Evolutionary conservation across 2,888 invertebrate genomes (phyloP).

Genomic region (Acholoe squamosa): DNA sequence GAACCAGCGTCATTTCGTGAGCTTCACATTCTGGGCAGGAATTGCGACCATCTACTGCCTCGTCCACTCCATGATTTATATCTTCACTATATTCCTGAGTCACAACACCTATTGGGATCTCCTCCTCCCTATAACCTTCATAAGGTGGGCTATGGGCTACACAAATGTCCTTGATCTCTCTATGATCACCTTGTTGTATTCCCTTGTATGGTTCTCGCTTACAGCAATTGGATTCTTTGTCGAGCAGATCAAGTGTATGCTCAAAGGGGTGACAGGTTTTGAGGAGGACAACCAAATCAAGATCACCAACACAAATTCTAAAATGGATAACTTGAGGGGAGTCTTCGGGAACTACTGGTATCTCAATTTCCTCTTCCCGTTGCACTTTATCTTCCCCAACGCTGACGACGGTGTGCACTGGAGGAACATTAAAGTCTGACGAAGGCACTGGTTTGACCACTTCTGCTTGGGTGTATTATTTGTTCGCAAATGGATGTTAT

Average conservation of each 20-base stretch:
- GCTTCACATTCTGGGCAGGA: slow-evolving; percentile 77
- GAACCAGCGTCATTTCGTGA: slow-evolving; percentile 79
- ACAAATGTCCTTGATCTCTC: slow-evolving; percentile 66
- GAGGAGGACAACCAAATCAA: slow-evolving; percentile 75
- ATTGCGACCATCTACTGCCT: slow-evolving; percentile 73
- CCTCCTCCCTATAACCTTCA: slow-evolving; percentile 73
- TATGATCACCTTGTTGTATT: slow-evolving; percentile 73
- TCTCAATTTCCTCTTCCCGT: slow-evolving; percentile 76
- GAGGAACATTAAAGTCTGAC: slow-evolving; percentile 69
- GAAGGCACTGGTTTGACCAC: not conserved
- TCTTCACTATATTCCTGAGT: slow-evolving; percentile 55
- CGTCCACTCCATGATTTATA: slow-evolving; percentile 67
- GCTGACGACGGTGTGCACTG: slow-evolving; percentile 77
- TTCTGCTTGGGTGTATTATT: not conserved
- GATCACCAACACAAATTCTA: slow-evolving; percentile 71
- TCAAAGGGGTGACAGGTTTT: slow-evolving; percentile 76
- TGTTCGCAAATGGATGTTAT: not conserved
- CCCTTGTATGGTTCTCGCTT: slow-evolving; percentile 73
- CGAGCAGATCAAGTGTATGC: slow-evolving; percentile 71
- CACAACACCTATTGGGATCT: slow-evolving; percentile 73
- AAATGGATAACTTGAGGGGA: slow-evolving; percentile 71
- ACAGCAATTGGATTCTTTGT: slow-evolving; percentile 73
- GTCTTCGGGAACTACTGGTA: slow-evolving; percentile 77
- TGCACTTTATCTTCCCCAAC: slow-evolving; percentile 74
- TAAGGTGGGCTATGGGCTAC: slow-evolving; percentile 73